Conservation (phyloP, 2,797 vertebrate species). For the Etheostoma nigrum region DNA sequence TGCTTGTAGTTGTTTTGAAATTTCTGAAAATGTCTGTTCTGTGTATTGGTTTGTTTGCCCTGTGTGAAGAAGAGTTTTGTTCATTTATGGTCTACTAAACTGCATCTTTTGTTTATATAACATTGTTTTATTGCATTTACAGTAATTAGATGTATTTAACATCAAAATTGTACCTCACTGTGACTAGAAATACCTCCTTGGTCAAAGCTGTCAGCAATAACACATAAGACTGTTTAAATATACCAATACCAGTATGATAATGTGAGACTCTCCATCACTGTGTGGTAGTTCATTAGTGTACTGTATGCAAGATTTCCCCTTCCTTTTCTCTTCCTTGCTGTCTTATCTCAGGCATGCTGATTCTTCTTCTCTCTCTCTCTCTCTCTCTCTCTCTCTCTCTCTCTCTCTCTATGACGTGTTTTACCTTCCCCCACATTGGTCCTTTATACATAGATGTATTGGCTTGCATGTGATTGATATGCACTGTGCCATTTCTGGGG, state of each 20-base stretch:
- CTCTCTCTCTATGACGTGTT: background rate
- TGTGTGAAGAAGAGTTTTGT: background rate
- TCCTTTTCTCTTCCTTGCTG: background rate
- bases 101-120: background rate
- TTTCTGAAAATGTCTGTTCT: background rate
- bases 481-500: slow-evolving; percentile 35
- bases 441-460: background rate
- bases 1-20: background rate
- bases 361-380: background rate
- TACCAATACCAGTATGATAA: background rate
- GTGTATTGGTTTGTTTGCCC: background rate
- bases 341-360: slow-evolving; percentile 43
- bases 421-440: background rate
- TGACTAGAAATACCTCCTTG: background rate
- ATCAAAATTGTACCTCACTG: background rate
- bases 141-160: background rate
- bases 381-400: no score
- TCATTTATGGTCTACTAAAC: background rate
- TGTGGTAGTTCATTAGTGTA: background rate
- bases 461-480: slow-evolving; percentile 2
- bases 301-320: background rate
- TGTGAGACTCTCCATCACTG: slow-evolving; percentile 1
- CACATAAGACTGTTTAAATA: background rate
- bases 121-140: background rate
- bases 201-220: background rate